phyloP scores from a whole-genome alignment of 2,113 vertebrate species.

The Shinisaurus crocodilurus region DNA sequence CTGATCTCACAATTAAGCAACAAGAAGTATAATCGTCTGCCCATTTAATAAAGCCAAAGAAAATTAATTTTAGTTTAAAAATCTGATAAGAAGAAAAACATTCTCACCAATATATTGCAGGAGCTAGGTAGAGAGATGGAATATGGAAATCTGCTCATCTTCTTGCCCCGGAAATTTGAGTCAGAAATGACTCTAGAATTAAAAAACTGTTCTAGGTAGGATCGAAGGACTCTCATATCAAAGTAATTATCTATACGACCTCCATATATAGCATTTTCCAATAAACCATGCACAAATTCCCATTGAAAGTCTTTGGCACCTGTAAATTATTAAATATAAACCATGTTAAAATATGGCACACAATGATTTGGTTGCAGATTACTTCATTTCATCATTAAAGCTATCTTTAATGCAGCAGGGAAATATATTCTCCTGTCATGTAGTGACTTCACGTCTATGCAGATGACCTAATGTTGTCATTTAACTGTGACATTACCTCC shows the following conservation, averaged over 20 bases:
- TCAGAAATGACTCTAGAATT: conserved; percentile 78
- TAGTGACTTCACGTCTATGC: background rate
- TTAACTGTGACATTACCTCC: background rate
- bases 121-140: conserved; percentile 88
- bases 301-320: conserved; percentile 88
- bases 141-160: conserved; percentile 78
- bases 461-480: conserved; percentile 23
- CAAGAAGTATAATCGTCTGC: conserved; percentile 14
- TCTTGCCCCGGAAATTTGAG: conserved; percentile 77
- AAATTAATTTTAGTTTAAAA: conserved; percentile 7
- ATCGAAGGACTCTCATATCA: conserved; percentile 92
- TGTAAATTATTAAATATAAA: conserved; percentile 65
- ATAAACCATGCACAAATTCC: conserved; percentile 93
- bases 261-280: conserved; percentile 96
- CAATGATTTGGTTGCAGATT: conserved; percentile 9
- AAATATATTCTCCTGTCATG: background rate
- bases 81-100: background rate
- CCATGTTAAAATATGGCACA: conserved; percentile 17
- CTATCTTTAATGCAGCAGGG: conserved; percentile 5
- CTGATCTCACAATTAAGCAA: conserved; percentile 16
- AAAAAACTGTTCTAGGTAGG: conserved; percentile 95
- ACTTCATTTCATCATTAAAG: conserved; percentile 26
- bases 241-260: conserved; percentile 94
- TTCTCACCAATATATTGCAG: conserved; percentile 90
- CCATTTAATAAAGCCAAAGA: conserved; percentile 28